phyloP scores from a whole-genome alignment of 2,888 invertebrate species.

The Falcaria lacertinaria region DNA sequence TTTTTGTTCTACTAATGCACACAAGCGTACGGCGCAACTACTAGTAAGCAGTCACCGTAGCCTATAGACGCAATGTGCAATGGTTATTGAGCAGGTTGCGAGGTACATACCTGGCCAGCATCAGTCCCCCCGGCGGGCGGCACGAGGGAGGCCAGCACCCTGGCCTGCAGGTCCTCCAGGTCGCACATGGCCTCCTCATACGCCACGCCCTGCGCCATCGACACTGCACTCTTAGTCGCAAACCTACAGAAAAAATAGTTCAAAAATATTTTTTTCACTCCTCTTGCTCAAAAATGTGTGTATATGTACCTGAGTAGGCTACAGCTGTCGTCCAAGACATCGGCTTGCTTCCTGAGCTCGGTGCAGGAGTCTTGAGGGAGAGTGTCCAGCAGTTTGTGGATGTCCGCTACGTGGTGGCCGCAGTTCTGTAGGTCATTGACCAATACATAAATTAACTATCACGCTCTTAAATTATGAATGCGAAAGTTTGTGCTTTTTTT shows the following conservation, averaged over 20 bases:
- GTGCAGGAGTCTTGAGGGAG: constrained; percentile 5
- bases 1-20: too few species aligned
- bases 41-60: too few species aligned
- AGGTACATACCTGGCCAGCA: constrained; percentile 14
- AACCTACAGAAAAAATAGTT: constrained; percentile 43
- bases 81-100: too few species aligned
- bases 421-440: neutral
- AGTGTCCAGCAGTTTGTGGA: neutral
- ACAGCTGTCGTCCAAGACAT: constrained; percentile 39
- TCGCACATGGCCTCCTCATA: constrained; percentile 48
- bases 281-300: too few species aligned
- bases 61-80: too few species aligned
- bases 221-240: constrained; percentile 51
- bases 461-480: too few species aligned
- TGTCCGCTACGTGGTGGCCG: neutral
- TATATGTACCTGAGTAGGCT: constrained; percentile 54
- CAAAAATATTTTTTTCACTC: neutral
- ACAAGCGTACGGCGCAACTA: too few species aligned
- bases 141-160: constrained; percentile 34
- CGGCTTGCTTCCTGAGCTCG: constrained; percentile 26
- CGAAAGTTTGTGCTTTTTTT: too few species aligned
- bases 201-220: constrained; percentile 41
- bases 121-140: constrained; percentile 7
- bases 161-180: constrained; percentile 41
- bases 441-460: too few species aligned